Evolutionary conservation across 2,797 vertebrate species (phyloP).

Genomic region (Protonibea diacanthus): DNA sequence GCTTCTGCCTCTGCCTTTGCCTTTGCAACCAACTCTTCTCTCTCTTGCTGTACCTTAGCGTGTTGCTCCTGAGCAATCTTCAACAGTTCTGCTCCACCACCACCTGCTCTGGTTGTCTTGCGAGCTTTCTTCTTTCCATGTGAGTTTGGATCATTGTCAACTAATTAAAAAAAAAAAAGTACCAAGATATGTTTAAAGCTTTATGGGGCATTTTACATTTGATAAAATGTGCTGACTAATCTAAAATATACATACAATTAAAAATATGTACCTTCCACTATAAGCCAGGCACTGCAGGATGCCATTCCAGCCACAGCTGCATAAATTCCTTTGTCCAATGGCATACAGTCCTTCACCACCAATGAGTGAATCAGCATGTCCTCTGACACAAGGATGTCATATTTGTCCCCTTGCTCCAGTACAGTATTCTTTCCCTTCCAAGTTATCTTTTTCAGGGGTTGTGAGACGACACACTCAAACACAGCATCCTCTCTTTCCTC

Average conservation of each 20-base stretch:
- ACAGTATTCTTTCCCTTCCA: conserved; percentile 87
- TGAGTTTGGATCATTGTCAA: conserved; percentile 76
- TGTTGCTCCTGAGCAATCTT: conserved; percentile 82
- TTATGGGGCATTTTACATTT: not conserved
- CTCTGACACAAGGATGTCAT: conserved; percentile 85
- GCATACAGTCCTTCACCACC: conserved; percentile 82
- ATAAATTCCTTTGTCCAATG: conserved; percentile 90
- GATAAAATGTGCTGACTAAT: not conserved
- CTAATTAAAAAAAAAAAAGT: conserved; percentile 54
- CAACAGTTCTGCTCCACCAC: conserved; percentile 72
- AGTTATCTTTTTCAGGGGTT: conserved; percentile 78
- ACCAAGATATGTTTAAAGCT: not conserved
- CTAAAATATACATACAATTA: not conserved
- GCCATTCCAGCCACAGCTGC: conserved; percentile 82
- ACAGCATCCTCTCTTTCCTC: conserved; percentile 84
- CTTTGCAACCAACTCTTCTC: conserved; percentile 69
- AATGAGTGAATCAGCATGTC: conserved; percentile 90
- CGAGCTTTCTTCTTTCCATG: conserved; percentile 81
- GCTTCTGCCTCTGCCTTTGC: conserved; percentile 58
- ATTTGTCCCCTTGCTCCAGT: conserved; percentile 84
- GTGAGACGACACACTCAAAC: conserved; percentile 87
- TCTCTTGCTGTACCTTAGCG: conserved; percentile 76
- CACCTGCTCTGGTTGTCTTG: conserved; percentile 85
- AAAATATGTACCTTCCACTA: conserved; percentile 86
- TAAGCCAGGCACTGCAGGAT: conserved; percentile 90